Evolutionary conservation across 2,113 vertebrate genomes (phyloP).

Genomic region (Silurus meridionalis): DNA sequence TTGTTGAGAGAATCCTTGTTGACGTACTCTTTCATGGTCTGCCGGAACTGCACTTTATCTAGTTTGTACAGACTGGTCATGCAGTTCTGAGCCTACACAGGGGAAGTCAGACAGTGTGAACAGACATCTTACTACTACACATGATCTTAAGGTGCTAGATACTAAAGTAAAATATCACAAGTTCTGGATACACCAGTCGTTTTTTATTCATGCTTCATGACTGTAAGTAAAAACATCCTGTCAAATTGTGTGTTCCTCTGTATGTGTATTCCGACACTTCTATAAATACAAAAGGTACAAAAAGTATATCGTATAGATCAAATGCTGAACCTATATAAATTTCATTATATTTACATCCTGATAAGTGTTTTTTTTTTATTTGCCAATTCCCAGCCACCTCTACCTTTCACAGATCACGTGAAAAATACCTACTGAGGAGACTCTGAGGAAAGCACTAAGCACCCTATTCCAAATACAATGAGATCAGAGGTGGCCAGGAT

Average conservation of each 20-base stretch:
- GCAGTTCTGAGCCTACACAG: conserved; percentile 89
- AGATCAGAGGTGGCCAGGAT: not conserved
- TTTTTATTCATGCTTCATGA: not conserved
- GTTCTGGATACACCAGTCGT: not conserved
- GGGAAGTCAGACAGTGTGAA: conserved; percentile 23
- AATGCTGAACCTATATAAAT: not conserved
- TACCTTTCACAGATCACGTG: not conserved
- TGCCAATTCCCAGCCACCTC: not conserved
- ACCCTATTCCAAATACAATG: not conserved
- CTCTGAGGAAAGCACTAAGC: not conserved
- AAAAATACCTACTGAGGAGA: not conserved
- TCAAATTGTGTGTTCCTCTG: not conserved
- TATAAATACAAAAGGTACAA: not conserved
- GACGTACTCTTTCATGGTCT: conserved; percentile 97
- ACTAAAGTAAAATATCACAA: not conserved
- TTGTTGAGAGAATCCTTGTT: conserved; percentile 99
- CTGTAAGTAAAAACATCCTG: not conserved
- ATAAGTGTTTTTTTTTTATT: not conserved
- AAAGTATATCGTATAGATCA: not conserved
- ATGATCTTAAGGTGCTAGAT: not conserved
- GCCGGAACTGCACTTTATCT: conserved; percentile 95
- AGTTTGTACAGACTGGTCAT: conserved; percentile 94
- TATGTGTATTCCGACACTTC: not conserved
- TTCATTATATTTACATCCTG: not conserved
- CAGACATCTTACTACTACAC: not conserved